Base-by-base conservation (phyloP, 2,797 vertebrate genomes). In the Poecilia velifera region DNA sequence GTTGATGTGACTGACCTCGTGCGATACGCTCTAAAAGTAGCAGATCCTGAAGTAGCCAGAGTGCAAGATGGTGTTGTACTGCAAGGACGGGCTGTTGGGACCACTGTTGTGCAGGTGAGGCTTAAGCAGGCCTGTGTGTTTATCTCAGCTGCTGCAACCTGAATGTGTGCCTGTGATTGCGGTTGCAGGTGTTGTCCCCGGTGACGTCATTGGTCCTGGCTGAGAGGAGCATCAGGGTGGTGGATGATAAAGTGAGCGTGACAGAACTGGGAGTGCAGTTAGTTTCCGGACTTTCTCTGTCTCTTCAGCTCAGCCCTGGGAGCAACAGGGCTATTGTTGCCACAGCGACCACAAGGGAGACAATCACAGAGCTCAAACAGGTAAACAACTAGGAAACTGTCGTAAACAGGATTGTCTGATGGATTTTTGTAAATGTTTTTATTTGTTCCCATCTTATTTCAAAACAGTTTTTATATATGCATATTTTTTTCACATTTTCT, bases 211-310 rank as follows among this genome's bases (percentile, higher is more conserved):
- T 95, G 7, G 96, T 97, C 91, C 81, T 98, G 91, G 97, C 96
- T 0, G 97, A 98, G 91, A 96, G 94, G 93, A 96, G 93, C 36
- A 90, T 98, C 93, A 95, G 94, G 0, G 97, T 98, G 76, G 86
- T 97, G 85, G 97, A 98, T 0, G 97, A 98, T 84, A 98, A 97
- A 93, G 97, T 98, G 93, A 96, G 96, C 18, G 95, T 98, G 89
- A 97, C 96, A 0, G 96, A 97, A 93, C 93, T 98, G 2, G 96
- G 97, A 8, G 96, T 98, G 83, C 96, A 97, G 90, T 92, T 98
- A 93, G 96, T 98, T 47, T 96, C 97, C 0, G 97, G 97, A 0
- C 93, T 98, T 80, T 96, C 97, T 0, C 95, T 98, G 43, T 97
- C 97, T 77, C 90, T 98, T 83, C 97, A 97, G 86, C 97, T 96